These are phyloP conservation scores for Nebria salina DNA, from an alignment of 2,888 invertebrate species.

Conservation along the genomic window DNA sequence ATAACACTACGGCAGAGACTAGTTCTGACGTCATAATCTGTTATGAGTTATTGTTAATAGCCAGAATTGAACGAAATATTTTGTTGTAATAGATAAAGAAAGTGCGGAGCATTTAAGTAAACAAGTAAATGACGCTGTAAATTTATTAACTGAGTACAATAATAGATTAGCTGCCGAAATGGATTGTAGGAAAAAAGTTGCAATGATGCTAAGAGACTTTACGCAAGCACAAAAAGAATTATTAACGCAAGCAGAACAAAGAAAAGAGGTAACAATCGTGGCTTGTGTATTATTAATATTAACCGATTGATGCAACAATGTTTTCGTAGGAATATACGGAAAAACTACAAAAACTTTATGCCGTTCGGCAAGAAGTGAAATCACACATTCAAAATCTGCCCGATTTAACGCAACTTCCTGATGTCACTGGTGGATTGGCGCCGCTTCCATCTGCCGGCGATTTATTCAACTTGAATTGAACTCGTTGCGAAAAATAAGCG, in stretches of 20 bases:
- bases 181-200: slow-evolving; percentile 87
- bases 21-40: neutral
- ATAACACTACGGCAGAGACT: neutral
- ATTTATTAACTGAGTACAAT: slow-evolving; percentile 89
- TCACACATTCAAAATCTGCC: slow-evolving; percentile 94
- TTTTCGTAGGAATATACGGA: slow-evolving; percentile 87
- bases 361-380: slow-evolving; percentile 87
- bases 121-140: slow-evolving; percentile 89
- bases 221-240: slow-evolving; percentile 87
- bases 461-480: slow-evolving; percentile 73
- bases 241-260: slow-evolving; percentile 85
- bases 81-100: slow-evolving; percentile 71
- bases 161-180: slow-evolving; percentile 85
- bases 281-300: neutral
- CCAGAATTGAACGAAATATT: neutral
- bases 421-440: slow-evolving; percentile 90
- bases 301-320: slow-evolving; percentile 20
- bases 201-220: slow-evolving; percentile 88
- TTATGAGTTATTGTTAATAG: neutral
- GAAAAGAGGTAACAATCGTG: slow-evolving; percentile 75
- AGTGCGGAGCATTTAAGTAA: slow-evolving; percentile 80
- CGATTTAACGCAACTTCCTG: slow-evolving; percentile 90
- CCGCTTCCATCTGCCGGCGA: slow-evolving; percentile 96
- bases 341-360: slow-evolving; percentile 86
- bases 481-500: neutral